These are phyloP conservation scores for Amphimallon solstitiale DNA, from an alignment of 2,888 invertebrate genomes.

Conservation along the genomic window DNA sequence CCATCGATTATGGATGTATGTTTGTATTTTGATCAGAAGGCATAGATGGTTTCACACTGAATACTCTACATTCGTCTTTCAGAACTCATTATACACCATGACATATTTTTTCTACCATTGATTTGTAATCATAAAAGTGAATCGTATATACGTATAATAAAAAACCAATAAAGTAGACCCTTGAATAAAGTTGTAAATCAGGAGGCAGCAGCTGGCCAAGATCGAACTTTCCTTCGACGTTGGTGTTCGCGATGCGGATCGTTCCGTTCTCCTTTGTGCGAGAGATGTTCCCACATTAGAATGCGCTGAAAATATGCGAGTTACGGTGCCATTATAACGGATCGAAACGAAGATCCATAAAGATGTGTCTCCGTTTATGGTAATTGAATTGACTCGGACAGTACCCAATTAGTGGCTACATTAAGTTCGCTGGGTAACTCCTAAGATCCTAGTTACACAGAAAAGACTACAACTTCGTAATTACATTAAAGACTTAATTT, in stretches of 20 bases:
- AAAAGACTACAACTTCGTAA: too few relatives aligned
- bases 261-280: conserved; percentile 11
- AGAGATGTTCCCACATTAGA: conserved; percentile 23
- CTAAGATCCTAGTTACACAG: too few relatives aligned
- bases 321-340: conserved; percentile 32
- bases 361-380: conserved; percentile 30
- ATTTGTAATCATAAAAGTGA: not conserved
- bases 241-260: not conserved
- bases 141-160: conserved; percentile 1
- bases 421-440: too few relatives aligned
- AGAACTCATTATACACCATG: too few relatives aligned
- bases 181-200: conserved; percentile 29
- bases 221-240: not conserved
- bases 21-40: too few relatives aligned
- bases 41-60: too few relatives aligned
- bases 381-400: conserved; percentile 18
- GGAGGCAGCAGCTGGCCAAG: conserved; percentile 5
- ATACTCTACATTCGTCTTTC: too few relatives aligned
- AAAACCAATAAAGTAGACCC: conserved; percentile 12
- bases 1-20: too few relatives aligned
- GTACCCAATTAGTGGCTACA: conserved; percentile 26
- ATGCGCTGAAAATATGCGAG: conserved; percentile 28
- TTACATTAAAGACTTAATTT: too few relatives aligned
- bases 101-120: not conserved
- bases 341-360: conserved; percentile 21